Conservation (phyloP, 2,113 vertebrate species). For the Ranitomeya imitator region DNA sequence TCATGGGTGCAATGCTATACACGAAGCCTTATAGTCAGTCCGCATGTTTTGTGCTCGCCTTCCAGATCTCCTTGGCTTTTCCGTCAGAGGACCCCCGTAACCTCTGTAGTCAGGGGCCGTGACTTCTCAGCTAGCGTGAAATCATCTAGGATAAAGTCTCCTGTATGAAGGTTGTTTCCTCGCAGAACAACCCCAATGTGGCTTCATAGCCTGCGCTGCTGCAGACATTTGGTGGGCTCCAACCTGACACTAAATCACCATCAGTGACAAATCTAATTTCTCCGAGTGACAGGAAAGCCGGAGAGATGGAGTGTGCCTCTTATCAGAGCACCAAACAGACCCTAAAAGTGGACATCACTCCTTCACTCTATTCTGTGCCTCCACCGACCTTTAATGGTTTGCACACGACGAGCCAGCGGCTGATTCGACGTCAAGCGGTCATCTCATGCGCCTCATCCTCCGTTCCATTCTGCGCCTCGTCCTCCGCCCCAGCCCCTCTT, state of each 20-base stretch:
- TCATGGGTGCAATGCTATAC: too few species aligned
- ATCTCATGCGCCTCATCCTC: not conserved
- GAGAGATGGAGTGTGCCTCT: constrained; percentile 21
- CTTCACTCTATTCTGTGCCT: not conserved
- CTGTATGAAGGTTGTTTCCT: not conserved
- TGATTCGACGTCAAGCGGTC: not conserved
- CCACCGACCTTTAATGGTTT: not conserved
- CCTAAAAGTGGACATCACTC: not conserved
- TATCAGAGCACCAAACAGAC: not conserved
- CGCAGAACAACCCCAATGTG: not conserved
- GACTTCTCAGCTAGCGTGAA: not conserved
- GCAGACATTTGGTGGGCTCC: not conserved
- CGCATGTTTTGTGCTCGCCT: not conserved
- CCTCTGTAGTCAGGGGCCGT: not conserved
- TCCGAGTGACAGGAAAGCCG: not conserved
- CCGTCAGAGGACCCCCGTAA: too few species aligned
- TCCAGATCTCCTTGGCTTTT: not conserved
- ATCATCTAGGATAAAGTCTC: not conserved
- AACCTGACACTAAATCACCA: constrained; percentile 26
- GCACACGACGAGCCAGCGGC: not conserved
- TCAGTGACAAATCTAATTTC: constrained; percentile 18
- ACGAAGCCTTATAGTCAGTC: not conserved
- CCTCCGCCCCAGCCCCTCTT: not conserved
- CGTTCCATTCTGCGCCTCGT: not conserved
- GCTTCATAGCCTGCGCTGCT: not conserved